Conservation (phyloP, 2,113 vertebrate species). For the Onychostruthus taczanowskii region DNA sequence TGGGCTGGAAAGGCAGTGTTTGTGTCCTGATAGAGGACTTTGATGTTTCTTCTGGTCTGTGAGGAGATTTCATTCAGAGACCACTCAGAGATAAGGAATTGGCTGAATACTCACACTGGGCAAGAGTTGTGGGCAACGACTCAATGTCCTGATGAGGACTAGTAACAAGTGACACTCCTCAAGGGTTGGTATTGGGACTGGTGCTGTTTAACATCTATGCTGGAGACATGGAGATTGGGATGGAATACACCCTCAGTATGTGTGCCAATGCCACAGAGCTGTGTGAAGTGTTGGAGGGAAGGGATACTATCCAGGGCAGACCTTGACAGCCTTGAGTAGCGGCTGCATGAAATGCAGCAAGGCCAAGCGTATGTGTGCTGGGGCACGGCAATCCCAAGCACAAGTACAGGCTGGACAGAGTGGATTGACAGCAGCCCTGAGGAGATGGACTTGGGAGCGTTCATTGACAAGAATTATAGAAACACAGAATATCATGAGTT, state of each 20-base stretch:
- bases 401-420: neutral
- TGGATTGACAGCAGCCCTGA: neutral
- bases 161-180: neutral
- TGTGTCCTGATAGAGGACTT: neutral
- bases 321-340: neutral
- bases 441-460: neutral
- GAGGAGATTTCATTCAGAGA: neutral
- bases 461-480: neutral
- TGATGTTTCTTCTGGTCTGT: neutral
- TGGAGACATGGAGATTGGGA: neutral
- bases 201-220: neutral
- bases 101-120: neutral
- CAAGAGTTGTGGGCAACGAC: fast-evolving
- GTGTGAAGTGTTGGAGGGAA: neutral
- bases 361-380: neutral
- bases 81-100: neutral
- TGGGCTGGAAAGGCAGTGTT: neutral
- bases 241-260: neutral
- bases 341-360: neutral
- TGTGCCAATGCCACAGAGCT: neutral
- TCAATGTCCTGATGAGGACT: neutral
- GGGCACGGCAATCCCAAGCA: neutral
- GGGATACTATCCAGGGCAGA: no score
- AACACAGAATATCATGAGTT: neutral
- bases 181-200: neutral